Evolutionary conservation across 1,140 invertebrate genomes (phyloP).

Genomic region (Eufriesea mexicana): DNA sequence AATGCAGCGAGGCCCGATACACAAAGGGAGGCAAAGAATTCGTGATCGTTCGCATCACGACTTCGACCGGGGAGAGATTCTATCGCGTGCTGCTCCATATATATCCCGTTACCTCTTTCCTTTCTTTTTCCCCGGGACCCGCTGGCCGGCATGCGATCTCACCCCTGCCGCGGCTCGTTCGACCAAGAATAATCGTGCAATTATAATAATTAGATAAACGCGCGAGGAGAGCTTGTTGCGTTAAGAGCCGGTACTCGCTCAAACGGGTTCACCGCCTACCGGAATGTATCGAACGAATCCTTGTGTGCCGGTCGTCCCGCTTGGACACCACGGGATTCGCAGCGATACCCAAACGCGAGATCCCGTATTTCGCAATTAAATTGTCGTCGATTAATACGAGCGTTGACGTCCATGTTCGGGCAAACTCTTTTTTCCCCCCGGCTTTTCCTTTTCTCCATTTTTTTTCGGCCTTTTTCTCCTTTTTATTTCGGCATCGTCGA

Average conservation of each 20-base stretch:
- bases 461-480: background rate
- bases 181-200: slow-evolving; percentile 77
- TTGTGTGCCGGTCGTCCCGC: background rate
- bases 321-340: background rate
- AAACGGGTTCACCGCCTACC: slow-evolving; percentile 44
- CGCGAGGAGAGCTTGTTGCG: slow-evolving; percentile 65
- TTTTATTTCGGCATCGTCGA: background rate
- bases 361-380: slow-evolving; percentile 35
- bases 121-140: slow-evolving; percentile 59
- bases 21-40: slow-evolving; percentile 69
- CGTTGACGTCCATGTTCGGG: background rate
- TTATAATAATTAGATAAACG: slow-evolving; percentile 81
- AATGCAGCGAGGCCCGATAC: slow-evolving; percentile 48
- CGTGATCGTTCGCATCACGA: slow-evolving; percentile 75
- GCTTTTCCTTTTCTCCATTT: too few relatives aligned
- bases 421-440: background rate
- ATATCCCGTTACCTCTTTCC: slow-evolving; percentile 65
- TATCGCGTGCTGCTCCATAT: slow-evolving; percentile 74
- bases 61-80: slow-evolving; percentile 68
- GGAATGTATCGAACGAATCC: background rate
- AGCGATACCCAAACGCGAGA: background rate
- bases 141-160: slow-evolving; percentile 49
- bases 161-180: slow-evolving; percentile 46
- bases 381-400: slow-evolving; percentile 21
- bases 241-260: slow-evolving; percentile 57